Base-by-base conservation (phyloP, 2,113 vertebrate species). In the Thymallus thymallus region DNA sequence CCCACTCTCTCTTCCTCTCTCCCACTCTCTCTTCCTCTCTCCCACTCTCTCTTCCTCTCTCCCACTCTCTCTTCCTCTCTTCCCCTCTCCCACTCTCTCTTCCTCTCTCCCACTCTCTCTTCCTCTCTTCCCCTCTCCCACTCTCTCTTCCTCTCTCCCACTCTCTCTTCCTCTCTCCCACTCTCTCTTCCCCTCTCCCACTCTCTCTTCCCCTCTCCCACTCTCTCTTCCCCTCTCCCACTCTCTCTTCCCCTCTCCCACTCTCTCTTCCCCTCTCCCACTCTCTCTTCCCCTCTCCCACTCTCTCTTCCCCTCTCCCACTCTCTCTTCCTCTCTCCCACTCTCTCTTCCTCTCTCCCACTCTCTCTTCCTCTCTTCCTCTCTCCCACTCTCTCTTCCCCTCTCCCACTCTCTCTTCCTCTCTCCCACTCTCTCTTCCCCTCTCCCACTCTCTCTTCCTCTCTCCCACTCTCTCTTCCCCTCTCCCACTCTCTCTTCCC, bases 141-240 rank as follows among this genome's bases (percentile, higher is more conserved):
- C 58, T 63, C 10, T 18, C 26, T 30, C 29, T 6, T 6, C 16
- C 7, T 26, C 14, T 12, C 9, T 72, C n/a, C n/a, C n/a, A n/a
- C n/a, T n/a, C n/a, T n/a, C n/a, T n/a, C 20, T n/a, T n/a, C n/a
- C 55, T 61, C 45, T 76, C 60, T 9, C 61, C 24, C 24, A 2
- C 32, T 69, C 64, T 80, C 32, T 67, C 48, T 29, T 26, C 68
- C 68, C 16, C 12, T 71, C 22, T 41, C 48, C 70, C n/a, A n/a
- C 58, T 63, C 10, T 18, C 26, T 30, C 29, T 6, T 6, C 16
- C 7, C 14, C 14, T 12, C 9, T 72, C n/a, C n/a, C n/a, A n/a
- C n/a, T n/a, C n/a, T n/a, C n/a, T n/a, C 20, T n/a, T n/a, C n/a
- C 55, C 61, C 45, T 76, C 60, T 9, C 61, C 24, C 24, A 2